Evolutionary conservation across 1,140 invertebrate species (phyloP), one percentile per base, ranked within the genome.

Genomic region (Zaprionus ornatus): DNA sequence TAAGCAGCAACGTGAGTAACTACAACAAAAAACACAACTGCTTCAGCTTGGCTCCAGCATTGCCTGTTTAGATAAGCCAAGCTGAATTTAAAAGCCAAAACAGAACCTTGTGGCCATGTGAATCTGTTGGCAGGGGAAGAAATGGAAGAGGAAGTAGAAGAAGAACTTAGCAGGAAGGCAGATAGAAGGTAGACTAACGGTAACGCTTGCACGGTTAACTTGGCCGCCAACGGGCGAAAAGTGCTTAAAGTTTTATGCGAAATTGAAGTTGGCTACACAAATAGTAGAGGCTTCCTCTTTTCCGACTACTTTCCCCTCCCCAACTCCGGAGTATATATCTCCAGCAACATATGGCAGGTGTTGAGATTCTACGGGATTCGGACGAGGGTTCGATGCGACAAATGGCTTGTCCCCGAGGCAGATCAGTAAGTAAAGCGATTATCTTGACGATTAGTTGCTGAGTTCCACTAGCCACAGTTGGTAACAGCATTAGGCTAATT

Each of bases 221-320:
- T 75, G 60, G 55, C 54, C 55, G 67, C 73, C 63, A 83, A 68
- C 80, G 79, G 65, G 74, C 77, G 50, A 80, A 87, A 88, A 88
- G 84, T 88, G 65, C 74, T 87, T 88, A 83, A 87, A 87, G 80
- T 88, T 84, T 88, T 76, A 88, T 87, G 77, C 57, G 80, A 87
- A 88, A 88, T 87, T 80, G 59, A 88, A 88, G 80, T 78, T 79
- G 77, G 77, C 73, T 70, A 80, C 50, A 81, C 67, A 82, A 81
- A 82, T 73, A 81, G 55, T 56, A 37, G n/a, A 40, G 55, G 17
- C 9, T 12, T 17, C 17, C 45, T 4, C 45, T 32, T 32, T 7
- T 9, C 29, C 29, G 29, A 32, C 29, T 32, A 2, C 2, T 10
- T 32, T 32, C 9, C 9, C 9, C 29, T 32, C 3, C 29, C 2